Evolutionary conservation across 2,888 invertebrate genomes (phyloP).

Genomic region (Cryptocephalus moraei): DNA sequence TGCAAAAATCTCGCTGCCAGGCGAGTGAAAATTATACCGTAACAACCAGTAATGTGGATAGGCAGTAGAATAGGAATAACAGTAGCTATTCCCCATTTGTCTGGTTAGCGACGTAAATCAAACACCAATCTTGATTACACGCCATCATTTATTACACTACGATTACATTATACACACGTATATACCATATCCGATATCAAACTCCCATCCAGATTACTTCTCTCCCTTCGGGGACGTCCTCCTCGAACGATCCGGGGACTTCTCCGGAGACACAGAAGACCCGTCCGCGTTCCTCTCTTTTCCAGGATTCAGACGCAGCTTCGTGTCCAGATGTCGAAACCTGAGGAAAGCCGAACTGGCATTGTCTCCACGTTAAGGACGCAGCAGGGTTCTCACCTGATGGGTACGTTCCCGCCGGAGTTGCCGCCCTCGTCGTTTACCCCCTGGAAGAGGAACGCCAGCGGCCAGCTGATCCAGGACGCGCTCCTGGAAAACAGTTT

Average conservation of each 20-base stretch:
- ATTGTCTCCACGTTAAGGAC: neutral
- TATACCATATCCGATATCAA: too few relatives aligned
- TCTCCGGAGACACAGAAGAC: conserved; percentile 42
- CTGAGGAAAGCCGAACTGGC: conserved; percentile 37
- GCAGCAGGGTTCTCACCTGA: conserved; percentile 50
- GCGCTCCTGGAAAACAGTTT: conserved; percentile 44
- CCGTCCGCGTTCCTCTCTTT: conserved; percentile 27
- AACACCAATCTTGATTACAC: too few relatives aligned
- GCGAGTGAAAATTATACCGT: too few relatives aligned
- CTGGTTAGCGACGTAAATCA: too few relatives aligned
- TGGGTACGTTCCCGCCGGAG: conserved; percentile 58
- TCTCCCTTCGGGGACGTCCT: conserved; percentile 7
- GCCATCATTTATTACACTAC: too few relatives aligned
- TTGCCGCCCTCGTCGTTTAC: conserved; percentile 53
- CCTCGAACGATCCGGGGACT: conserved; percentile 36
- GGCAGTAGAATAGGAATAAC: too few relatives aligned
- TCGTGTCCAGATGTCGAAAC: conserved; percentile 79
- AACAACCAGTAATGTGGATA: too few relatives aligned
- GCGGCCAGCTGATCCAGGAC: conserved; percentile 89
- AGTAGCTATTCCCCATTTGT: too few relatives aligned
- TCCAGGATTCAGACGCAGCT: conserved; percentile 57
- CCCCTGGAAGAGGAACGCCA: conserved; percentile 79
- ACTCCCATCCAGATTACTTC: too few relatives aligned
- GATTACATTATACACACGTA: too few relatives aligned
- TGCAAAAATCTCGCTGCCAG: too few relatives aligned